Evolutionary conservation across 2,113 vertebrate genomes (phyloP).

Genomic region (Columba janthina): DNA sequence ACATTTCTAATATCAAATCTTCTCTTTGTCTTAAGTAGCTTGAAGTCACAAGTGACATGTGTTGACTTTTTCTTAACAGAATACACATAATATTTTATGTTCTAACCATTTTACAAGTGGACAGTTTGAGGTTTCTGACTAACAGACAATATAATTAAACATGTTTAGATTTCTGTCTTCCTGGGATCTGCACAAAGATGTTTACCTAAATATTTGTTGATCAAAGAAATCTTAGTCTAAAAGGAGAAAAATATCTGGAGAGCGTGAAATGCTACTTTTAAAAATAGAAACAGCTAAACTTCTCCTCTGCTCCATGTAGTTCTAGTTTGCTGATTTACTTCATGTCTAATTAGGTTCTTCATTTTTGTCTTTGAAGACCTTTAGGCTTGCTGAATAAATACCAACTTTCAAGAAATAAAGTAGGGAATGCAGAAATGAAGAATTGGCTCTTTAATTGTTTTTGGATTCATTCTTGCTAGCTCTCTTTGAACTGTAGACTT

Average conservation of each 20-base stretch:
- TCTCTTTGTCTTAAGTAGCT: not conserved
- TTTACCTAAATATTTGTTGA: not conserved
- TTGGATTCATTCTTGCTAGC: not conserved
- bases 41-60: not conserved
- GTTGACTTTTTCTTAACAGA: not conserved
- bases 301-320: not conserved
- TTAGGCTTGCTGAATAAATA: constrained; percentile 1
- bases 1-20: not conserved
- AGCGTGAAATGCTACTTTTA: not conserved
- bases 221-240: not conserved
- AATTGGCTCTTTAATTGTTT: not conserved
- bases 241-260: not conserved
- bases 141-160: not conserved
- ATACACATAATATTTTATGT: not conserved
- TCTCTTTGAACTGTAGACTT: not conserved
- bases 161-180: not conserved
- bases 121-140: not conserved
- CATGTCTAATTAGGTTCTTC: not conserved
- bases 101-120: not conserved
- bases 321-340: not conserved
- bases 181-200: not conserved
- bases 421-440: not conserved
- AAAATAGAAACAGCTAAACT: not conserved
- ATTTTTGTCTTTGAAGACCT: not conserved
- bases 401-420: constrained; percentile 14